Base-by-base conservation (phyloP, 2,113 vertebrate genomes). In the Chaenocephalus aceratus region DNA sequence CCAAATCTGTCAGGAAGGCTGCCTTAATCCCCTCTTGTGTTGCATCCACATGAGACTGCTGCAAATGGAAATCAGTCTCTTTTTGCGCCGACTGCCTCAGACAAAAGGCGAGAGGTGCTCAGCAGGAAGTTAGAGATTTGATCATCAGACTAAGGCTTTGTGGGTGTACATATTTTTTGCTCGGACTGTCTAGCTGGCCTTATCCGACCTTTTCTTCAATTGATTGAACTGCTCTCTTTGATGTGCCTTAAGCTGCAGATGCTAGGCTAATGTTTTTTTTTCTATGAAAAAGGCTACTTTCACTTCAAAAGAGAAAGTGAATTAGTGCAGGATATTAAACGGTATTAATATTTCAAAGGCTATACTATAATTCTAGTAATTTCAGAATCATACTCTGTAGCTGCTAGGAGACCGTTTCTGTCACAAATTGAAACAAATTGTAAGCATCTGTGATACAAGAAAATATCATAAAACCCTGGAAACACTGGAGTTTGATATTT, bases 1-100 rank as follows among this genome's bases (percentile, higher is more conserved):
- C 82, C 79, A 83, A 90, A 90, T 89, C 86, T 89, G 79, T 75
- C 79, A 77, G 85, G 83, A 92, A 88, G 86, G 86, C 89, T 67
- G 72, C 72, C 59, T 74, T 94, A 93, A 94, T 93, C 93, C 88
- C 65, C 58, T 85, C 87, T 90, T 78, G 85, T 86, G 82, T 76
- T 79, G 86, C 85, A 63, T 88, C 86, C 86, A 86, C 88, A 90
- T 89, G 89, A 90, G 87, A 78, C 71, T 48, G 78, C 81, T 76
- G 72, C 78, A 72, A 89, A 86, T 86, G 84, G 84, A 87, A 90
- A 89, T 86, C 57, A 44, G 57, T 41, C 57, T 66, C 66, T 82
- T 49, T 79, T 70, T 51, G 11, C 34, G 4, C 36, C 2, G 12
- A 76, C 78, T 58, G 78, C 60, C 84, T 78, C 72, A 77, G 79